Evolutionary conservation across 2,888 invertebrate genomes (phyloP).

Genomic region (Polymixis lichenea): DNA sequence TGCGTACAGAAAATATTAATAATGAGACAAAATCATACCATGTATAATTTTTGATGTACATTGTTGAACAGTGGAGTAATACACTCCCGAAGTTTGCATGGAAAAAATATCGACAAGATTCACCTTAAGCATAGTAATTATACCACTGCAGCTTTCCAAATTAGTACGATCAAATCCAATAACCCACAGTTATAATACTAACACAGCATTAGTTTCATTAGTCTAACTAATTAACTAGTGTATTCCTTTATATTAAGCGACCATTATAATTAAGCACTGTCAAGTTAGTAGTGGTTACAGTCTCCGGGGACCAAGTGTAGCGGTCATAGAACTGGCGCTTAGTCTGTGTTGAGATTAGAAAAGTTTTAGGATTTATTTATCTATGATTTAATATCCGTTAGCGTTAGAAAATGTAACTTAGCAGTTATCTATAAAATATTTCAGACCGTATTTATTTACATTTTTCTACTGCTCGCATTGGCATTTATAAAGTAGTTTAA

Average conservation of each 20-base stretch:
- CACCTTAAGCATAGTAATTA: not conserved
- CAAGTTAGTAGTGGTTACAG: constrained; percentile 13
- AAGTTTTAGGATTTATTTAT: constrained; percentile 10
- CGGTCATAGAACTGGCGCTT: not conserved
- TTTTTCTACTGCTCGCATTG: too few relatives aligned
- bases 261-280: constrained; percentile 33
- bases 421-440: too few relatives aligned
- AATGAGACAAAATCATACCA: too few relatives aligned
- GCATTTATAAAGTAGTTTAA: too few relatives aligned
- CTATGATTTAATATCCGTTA: not conserved
- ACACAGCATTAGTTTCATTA: constrained; percentile 28
- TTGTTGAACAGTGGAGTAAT: too few relatives aligned
- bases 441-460: too few relatives aligned
- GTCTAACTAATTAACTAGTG: constrained; percentile 38
- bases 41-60: too few relatives aligned
- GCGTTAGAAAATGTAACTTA: not conserved
- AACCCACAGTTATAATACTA: constrained; percentile 9
- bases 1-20: too few relatives aligned
- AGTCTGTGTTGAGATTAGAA: constrained; percentile 6
- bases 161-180: not conserved
- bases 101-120: too few relatives aligned
- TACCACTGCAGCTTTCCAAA: not conserved
- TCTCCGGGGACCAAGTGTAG: not conserved
- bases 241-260: constrained; percentile 29
- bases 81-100: too few relatives aligned